Evolutionary conservation across 2,113 vertebrate species (phyloP).

Genomic region (Merops nubicus): DNA sequence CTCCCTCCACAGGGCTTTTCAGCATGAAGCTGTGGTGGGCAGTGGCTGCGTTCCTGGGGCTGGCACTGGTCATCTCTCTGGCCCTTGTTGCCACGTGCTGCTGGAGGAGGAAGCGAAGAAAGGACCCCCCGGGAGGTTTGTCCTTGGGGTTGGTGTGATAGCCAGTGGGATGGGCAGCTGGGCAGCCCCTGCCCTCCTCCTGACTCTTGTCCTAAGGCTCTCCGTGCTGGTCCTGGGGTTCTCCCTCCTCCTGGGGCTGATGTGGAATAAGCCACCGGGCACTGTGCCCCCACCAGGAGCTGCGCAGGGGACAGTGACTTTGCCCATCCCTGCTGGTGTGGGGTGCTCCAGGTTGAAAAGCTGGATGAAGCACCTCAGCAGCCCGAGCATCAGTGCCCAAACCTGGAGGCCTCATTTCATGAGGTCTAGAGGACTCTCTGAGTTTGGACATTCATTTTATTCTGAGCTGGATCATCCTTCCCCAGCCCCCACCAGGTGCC

Average conservation of each 20-base stretch:
- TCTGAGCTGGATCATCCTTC: neutral
- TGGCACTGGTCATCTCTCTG: fast-evolving
- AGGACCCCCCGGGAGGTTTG: neutral
- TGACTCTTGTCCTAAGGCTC: fast-evolving
- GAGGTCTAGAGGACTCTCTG: neutral
- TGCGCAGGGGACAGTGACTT: fast-evolving
- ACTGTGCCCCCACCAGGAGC: neutral
- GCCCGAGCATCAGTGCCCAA: fast-evolving
- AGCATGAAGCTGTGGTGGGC: fast-evolving
- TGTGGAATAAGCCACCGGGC: fast-evolving
- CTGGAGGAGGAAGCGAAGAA: fast-evolving
- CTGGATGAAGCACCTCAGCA: neutral
- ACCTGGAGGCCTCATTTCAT: neutral
- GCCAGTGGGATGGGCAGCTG: fast-evolving
- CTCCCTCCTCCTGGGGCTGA: neutral
- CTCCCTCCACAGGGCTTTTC: neutral
- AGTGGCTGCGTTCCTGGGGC: neutral
- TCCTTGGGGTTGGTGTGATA: fast-evolving
- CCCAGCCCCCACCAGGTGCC: neutral
- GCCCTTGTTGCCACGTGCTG: fast-evolving
- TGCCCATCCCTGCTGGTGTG: neutral
- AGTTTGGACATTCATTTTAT: neutral
- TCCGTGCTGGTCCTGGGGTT: neutral
- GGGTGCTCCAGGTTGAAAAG: neutral
- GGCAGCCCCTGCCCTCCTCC: neutral